Evolutionary conservation across 2,113 vertebrate genomes (phyloP), one percentile per base, ranked within the genome.

Genomic region (Passer domesticus): DNA sequence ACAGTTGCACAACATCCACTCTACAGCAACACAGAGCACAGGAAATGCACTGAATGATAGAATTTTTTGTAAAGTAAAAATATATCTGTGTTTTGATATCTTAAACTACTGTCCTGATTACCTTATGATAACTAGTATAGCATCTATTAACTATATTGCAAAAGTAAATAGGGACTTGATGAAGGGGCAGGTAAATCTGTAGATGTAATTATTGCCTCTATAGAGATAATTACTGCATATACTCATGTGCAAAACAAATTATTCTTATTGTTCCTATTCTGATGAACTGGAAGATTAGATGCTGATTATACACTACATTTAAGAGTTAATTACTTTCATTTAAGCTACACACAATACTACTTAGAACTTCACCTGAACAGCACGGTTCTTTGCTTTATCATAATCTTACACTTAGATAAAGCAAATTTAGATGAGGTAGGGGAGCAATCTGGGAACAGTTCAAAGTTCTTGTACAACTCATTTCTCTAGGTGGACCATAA

Each of bases 261-360:
- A 67, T 76, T 76, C 30, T 62, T 75, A n/a, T 39, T 80, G 3
- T 49, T 63, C 5, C 4, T 60, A 41, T 78, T 85, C 31, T 81
- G 49, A 81, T 30, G 17, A 95, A 75, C 12, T 35, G 31, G 37
- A 83, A 87, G 11, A 80, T 90, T 84, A 67, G 15, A 72, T 47
- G 28, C 5, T 84, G 19, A 84, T 80, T 90, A 44, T 47, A 37
- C 1, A 5, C 7, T 30, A 41, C 0, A 0, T 85, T 79, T 60
- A 60, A 82, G 53, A 30, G 22, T 73, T 52, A 91, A 63, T 75
- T 90, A 52, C 6, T 82, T 87, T 60, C 3, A 7, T 77, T 70
- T 43, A 31, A 66, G 19, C 39, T 67, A 49, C 11, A 22, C 22
- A 50, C 3, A 25, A 4, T 43, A 53, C 12, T 15, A 21, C 12